These are phyloP conservation scores for Notechis scutatus DNA, from an alignment of 2,113 vertebrate genomes.

Conservation along the genomic window DNA sequence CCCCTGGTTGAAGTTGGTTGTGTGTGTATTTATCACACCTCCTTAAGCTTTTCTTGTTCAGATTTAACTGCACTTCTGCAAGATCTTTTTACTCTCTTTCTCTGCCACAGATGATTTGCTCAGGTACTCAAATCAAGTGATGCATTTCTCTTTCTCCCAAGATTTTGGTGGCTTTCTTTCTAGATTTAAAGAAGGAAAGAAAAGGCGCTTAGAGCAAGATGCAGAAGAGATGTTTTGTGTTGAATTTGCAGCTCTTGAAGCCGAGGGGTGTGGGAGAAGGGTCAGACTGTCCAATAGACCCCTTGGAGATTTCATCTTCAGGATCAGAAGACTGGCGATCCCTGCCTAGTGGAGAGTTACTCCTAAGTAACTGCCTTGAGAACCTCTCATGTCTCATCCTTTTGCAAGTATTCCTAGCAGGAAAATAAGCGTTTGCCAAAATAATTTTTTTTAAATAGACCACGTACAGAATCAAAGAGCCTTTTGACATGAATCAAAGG, in stretches of 20 bases:
- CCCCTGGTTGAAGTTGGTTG: not conserved
- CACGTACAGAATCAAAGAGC: conserved; percentile 22
- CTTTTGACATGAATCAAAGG: not conserved
- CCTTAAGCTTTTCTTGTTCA: not conserved
- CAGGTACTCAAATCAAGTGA: not conserved
- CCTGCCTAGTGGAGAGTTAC: conserved; percentile 44
- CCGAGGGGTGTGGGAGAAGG: conserved; percentile 28
- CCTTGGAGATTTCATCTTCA: conserved; percentile 37
- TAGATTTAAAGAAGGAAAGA: not conserved
- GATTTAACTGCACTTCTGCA: not conserved
- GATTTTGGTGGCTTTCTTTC: not conserved
- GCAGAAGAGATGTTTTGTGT: conserved; percentile 39
- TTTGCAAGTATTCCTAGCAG: conserved; percentile 24
- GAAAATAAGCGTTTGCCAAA: conserved; percentile 40
- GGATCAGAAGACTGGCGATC: conserved; percentile 56
- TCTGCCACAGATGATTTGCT: not conserved
- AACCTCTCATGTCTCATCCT: conserved; percentile 47
- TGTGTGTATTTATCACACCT: not conserved
- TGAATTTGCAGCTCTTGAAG: conserved; percentile 50
- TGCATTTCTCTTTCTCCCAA: not conserved
- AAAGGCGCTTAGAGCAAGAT: conserved; percentile 26
- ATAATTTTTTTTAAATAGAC: conserved; percentile 38
- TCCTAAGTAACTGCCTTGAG: conserved; percentile 49
- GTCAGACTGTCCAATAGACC: conserved; percentile 28
- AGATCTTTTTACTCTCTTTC: not conserved